These are phyloP conservation scores for Falco punctatus DNA, from an alignment of 2,113 vertebrate genomes.

Conservation along the genomic window DNA sequence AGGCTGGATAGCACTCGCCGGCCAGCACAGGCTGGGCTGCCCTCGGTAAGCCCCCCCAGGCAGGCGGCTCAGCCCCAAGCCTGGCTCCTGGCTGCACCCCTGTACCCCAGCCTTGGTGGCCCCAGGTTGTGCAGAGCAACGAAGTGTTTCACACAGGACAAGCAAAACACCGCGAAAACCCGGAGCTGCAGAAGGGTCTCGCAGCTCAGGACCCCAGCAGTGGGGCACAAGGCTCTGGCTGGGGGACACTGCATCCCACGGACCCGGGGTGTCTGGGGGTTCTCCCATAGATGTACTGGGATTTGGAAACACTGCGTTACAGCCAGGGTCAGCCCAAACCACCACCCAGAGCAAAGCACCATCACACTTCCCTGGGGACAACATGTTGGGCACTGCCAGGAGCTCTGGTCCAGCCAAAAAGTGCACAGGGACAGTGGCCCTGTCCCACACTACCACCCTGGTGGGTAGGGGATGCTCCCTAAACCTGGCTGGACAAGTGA, in stretches of 20 bases:
- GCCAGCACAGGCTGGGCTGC: neutral
- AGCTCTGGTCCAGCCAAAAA: neutral
- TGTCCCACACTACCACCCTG: neutral
- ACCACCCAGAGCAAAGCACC: neutral
- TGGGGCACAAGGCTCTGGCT: rapidly evolving
- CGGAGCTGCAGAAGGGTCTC: neutral
- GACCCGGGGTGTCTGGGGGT: neutral
- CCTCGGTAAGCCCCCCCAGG: neutral
- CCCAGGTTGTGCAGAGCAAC: too few relatives aligned
- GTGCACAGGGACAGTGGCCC: neutral
- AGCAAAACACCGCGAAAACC: neutral
- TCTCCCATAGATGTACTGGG: neutral
- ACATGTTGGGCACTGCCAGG: neutral
- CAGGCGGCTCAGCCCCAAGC: neutral
- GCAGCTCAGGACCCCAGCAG: neutral
- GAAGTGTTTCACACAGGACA: neutral
- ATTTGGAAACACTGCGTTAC: neutral
- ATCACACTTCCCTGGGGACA: neutral
- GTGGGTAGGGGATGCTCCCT: neutral
- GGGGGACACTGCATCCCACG: neutral
- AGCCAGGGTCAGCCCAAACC: neutral
- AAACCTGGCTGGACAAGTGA: neutral
- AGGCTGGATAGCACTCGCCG: neutral
- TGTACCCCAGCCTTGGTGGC: neutral
- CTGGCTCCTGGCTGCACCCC: neutral